A percentile compares a stretch with the other conserved stretches of the same genome.
These are phyloP conservation scores for Numenius phaeopus DNA, from an alignment of 2,797 vertebrate species.

Conservation along the genomic window DNA sequence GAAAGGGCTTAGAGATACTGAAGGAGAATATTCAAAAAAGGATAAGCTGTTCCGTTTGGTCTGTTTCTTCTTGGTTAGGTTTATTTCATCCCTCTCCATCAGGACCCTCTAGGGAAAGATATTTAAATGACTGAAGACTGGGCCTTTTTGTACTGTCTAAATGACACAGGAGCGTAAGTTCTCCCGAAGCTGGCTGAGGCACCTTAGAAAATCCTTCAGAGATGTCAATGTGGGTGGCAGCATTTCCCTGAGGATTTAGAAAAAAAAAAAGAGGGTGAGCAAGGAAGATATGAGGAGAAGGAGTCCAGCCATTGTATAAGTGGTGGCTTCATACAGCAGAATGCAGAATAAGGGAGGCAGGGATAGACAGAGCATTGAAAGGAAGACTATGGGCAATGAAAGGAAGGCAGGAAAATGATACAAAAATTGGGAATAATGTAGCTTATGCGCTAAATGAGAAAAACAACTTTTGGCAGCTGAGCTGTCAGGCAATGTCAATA, in stretches of 20 bases:
- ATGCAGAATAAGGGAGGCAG: background rate
- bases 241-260: background rate
- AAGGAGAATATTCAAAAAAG: background rate
- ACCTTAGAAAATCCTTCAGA: background rate
- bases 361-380: background rate
- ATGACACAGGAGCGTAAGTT: background rate
- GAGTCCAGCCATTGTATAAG: background rate
- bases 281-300: background rate
- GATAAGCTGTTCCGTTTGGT: background rate
- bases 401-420: background rate
- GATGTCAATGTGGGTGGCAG: background rate
- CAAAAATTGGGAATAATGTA: background rate
- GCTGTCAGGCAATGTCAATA: background rate
- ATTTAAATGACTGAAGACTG: background rate
- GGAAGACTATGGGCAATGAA: background rate
- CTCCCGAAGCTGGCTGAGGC: background rate
- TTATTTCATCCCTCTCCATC: background rate
- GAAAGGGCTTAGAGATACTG: background rate
- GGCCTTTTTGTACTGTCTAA: background rate
- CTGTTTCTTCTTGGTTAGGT: background rate
- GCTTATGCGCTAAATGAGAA: background rate
- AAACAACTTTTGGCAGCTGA: background rate
- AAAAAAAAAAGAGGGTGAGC: background rate
- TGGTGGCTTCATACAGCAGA: background rate
- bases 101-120: background rate